Base-by-base conservation (phyloP, 2,888 invertebrate genomes). In the Anticlea derivata region DNA sequence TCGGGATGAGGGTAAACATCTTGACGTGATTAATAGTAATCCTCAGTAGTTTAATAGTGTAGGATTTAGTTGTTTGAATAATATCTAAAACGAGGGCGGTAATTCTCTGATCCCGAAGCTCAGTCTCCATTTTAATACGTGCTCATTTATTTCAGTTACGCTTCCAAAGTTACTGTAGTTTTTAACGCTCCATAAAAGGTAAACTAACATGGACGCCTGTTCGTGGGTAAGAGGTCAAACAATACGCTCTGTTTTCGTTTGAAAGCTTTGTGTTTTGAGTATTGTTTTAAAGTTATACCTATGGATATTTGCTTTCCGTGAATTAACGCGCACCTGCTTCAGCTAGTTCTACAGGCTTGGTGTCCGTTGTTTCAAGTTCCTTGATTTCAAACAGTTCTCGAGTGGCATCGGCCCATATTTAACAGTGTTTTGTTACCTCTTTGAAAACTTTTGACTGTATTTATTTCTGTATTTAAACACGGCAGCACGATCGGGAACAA, bases 11-110 rank as follows among this genome's bases (percentile, higher is more conserved):
- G 85, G 86, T 86, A 86, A 86, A 84, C 86, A 86, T 83, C 85
- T 84, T 85, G 84, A 79, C 83, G 83, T 86, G 85, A 86, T 85
- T 86, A 85, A 86, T 86, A 80, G 84, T 83, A 83, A 86, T 83
- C 82, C 83, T 77, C 75, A 81, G 79, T 83, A 82, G 83, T 83
- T 86, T 84, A 85, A 83, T 82, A 82, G 83, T 83, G 75, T 76
- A 77, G 80, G 79, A 82, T 80, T 84, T 80, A 78, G 71, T 80
- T 80, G 80, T 83, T 83, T 78, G 80, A 83, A 83, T 83, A 78
- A 80, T 75, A 78, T 75, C 71, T 70, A 60, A 61, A 66, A 63
- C 65, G 64, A 65, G 63, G 60, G 64, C 63, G 70, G 70, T 74
- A 75, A 78, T 75, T 78, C 73, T 69, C 66, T 62, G 69, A 73